A percentile compares a stretch with the other conserved stretches of the same genome.
Evolutionary conservation across 92 coral and sea anemone genomes (phyloP).

Genomic region (Isaurus tuberculatus): DNA sequence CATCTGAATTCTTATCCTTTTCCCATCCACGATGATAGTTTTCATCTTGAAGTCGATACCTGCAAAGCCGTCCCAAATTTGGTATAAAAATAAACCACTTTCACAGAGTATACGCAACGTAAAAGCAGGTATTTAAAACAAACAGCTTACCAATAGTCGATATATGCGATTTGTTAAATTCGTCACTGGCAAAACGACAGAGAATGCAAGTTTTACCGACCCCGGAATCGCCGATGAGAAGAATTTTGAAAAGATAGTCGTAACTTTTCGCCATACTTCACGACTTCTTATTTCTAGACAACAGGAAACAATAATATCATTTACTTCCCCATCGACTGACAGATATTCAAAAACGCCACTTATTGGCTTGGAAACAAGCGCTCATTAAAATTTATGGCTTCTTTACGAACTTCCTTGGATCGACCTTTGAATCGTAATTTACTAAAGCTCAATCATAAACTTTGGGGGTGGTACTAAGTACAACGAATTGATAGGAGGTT

Average conservation of each 20-base stretch:
- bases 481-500: not conserved
- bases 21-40: constrained; percentile 94
- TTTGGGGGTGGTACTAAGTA: not conserved
- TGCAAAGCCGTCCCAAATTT: constrained; percentile 38
- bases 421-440: not conserved
- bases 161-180: constrained; percentile 94
- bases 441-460: not conserved
- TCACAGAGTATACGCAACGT: not conserved
- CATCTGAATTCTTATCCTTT: constrained; percentile 94
- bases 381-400: constrained; percentile 29
- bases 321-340: constrained; percentile 33
- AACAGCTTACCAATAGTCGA: constrained; percentile 91
- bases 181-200: constrained; percentile 97
- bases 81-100: constrained; percentile 3
- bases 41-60: constrained; percentile 99
- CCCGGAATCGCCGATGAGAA: constrained; percentile 96
- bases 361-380: constrained; percentile 51
- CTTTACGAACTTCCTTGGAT: not conserved
- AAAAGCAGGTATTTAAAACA: not conserved
- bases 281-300: not conserved
- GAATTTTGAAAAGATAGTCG: constrained; percentile 93
- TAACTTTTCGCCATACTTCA: constrained; percentile 90
- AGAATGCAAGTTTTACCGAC: constrained; percentile 98
- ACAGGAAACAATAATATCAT: constrained; percentile 40
- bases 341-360: constrained; percentile 38